Conservation (phyloP, 2,113 vertebrate genomes). For the Lonchura striata region DNA sequence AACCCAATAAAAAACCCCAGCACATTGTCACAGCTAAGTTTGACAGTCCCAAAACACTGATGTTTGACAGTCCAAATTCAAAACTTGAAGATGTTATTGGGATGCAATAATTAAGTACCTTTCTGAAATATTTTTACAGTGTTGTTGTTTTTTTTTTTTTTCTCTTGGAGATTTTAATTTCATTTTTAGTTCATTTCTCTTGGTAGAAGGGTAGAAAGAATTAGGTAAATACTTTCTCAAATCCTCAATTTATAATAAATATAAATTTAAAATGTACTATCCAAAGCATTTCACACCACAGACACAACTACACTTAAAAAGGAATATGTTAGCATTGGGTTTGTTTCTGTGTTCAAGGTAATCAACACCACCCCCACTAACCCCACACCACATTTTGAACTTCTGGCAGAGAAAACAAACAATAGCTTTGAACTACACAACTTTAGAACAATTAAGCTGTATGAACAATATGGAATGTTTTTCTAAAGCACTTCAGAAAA, state of each 20-base stretch:
- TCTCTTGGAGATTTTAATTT: neutral
- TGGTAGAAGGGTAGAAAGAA: neutral
- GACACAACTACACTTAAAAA: neutral
- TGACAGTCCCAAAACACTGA: too few relatives aligned
- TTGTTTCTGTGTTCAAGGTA: neutral
- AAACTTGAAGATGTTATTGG: neutral
- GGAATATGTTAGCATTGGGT: neutral
- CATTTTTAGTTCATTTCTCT: neutral
- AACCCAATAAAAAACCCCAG: neutral
- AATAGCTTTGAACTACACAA: neutral
- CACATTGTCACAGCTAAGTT: neutral
- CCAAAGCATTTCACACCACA: neutral
- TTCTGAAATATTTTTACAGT: neutral
- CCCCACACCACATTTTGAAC: neutral
- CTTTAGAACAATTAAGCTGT: neutral
- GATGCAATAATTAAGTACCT: neutral
- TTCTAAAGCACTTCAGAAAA: slow-evolving; percentile 37
- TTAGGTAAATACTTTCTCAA: neutral
- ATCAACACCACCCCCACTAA: neutral
- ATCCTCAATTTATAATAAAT: neutral
- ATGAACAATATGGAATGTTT: neutral
- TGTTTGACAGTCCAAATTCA: neutral
- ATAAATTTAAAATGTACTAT: neutral
- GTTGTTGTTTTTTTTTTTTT: neutral
- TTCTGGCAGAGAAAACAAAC: neutral